A percentile compares a stretch with the other conserved stretches of the same genome.
Conservation (phyloP, 2,888 invertebrate species). For the Mythimna loreyi region DNA sequence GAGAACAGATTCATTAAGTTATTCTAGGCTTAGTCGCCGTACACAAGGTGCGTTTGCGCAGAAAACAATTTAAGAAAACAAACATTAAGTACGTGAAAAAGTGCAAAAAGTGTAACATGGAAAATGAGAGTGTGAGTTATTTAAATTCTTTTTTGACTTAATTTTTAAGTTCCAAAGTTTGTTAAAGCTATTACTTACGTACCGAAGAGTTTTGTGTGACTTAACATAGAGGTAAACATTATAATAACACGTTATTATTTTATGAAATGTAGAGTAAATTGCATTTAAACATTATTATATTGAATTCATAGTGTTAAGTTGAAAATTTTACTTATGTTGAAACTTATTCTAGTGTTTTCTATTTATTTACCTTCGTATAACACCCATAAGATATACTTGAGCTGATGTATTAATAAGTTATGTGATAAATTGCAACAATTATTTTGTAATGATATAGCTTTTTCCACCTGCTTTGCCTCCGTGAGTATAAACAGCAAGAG, state of each 20-base stretch:
- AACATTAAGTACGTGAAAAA: constrained; percentile 31
- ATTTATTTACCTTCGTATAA: background rate
- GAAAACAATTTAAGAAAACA: constrained; percentile 46
- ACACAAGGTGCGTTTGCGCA: constrained; percentile 56
- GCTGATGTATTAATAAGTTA: background rate
- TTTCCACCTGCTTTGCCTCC: background rate
- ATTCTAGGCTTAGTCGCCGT: constrained; percentile 66
- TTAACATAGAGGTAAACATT: background rate
- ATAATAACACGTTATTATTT: background rate
- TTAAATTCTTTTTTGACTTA: background rate
- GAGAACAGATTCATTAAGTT: constrained; percentile 68
- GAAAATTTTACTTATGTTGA: background rate
- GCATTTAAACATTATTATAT: background rate
- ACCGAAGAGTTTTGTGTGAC: constrained; percentile 8
- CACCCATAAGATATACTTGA: background rate
- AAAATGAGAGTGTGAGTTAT: constrained; percentile 46
- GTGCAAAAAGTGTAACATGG: constrained; percentile 50
- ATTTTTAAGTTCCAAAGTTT: background rate
- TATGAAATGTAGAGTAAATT: background rate
- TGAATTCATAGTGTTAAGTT: too few relatives aligned
- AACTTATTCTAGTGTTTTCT: too few relatives aligned
- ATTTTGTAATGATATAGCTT: background rate
- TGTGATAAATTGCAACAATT: background rate
- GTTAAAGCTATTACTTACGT: background rate
- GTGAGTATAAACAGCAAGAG: background rate